phyloP scores from a whole-genome alignment of 2,797 vertebrate genomes.

The Gymnopithys bicolor region DNA sequence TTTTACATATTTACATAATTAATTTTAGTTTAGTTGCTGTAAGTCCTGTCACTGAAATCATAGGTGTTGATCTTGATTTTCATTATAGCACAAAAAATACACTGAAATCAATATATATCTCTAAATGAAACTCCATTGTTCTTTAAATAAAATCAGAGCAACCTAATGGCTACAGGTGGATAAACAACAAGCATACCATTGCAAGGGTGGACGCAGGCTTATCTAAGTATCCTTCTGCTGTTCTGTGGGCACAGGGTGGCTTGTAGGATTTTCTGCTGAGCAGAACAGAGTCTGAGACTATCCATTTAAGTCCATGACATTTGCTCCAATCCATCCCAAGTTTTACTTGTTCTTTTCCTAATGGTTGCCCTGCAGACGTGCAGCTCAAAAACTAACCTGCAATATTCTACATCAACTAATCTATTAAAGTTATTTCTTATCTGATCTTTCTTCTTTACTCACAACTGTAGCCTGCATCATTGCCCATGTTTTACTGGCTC shows the following conservation, averaged over 20 bases:
- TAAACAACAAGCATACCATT: background rate
- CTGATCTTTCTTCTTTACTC: background rate
- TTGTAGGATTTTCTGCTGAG: background rate
- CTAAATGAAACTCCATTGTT: background rate
- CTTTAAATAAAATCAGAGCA: background rate
- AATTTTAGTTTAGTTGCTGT: background rate
- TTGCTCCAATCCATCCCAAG: accelerated
- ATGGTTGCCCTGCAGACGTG: background rate
- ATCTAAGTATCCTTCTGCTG: background rate
- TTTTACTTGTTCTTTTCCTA: background rate
- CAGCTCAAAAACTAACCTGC: background rate
- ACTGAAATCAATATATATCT: background rate
- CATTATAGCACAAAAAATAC: background rate
- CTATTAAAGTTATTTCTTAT: background rate
- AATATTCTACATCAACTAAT: background rate
- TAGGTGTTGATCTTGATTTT: background rate
- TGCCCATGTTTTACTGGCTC: background rate
- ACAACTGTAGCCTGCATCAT: background rate
- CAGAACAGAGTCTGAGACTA: background rate
- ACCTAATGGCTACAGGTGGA: background rate
- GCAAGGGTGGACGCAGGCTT: background rate
- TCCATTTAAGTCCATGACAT: background rate
- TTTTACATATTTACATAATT: background rate
- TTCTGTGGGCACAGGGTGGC: background rate
- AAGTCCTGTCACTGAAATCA: background rate